Evolutionary conservation across 2,888 invertebrate genomes (phyloP).

Genomic region (Sinelater perroti): DNA sequence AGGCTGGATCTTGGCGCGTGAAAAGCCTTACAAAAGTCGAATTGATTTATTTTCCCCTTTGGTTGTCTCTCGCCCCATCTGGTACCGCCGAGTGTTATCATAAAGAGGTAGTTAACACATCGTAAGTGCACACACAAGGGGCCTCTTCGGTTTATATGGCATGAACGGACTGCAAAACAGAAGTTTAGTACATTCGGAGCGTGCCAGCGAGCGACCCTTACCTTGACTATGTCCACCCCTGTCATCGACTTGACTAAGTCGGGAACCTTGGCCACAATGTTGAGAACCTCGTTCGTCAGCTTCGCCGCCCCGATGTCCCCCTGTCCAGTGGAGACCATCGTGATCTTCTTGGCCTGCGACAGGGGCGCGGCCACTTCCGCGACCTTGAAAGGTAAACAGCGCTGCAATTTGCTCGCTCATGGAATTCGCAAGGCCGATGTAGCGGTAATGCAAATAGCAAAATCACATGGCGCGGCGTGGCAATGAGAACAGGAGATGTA

Average conservation of each 20-base stretch:
- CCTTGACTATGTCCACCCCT: slow-evolving; percentile 92
- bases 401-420: background rate
- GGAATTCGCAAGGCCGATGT: background rate
- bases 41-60: too few relatives aligned
- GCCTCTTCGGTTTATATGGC: slow-evolving; percentile 37
- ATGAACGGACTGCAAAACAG: slow-evolving; percentile 46
- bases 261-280: slow-evolving; percentile 92
- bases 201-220: too few relatives aligned
- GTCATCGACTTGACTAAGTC: slow-evolving; percentile 90
- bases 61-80: too few relatives aligned
- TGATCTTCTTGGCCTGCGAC: slow-evolving; percentile 93
- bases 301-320: slow-evolving; percentile 95
- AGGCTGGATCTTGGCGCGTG: too few relatives aligned
- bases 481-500: too few relatives aligned
- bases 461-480: too few relatives aligned
- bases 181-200: too few relatives aligned
- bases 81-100: too few relatives aligned
- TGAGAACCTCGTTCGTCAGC: slow-evolving; percentile 91
- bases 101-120: slow-evolving; percentile 31
- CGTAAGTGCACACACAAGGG: slow-evolving; percentile 17
- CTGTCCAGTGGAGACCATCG: slow-evolving; percentile 93
- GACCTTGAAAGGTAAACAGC: slow-evolving; percentile 70
- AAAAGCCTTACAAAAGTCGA: too few relatives aligned
- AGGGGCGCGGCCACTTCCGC: slow-evolving; percentile 96
- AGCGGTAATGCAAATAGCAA: too few relatives aligned